Base-by-base conservation (phyloP, 2,888 invertebrate species). In the Drosophila paramelanica region DNA sequence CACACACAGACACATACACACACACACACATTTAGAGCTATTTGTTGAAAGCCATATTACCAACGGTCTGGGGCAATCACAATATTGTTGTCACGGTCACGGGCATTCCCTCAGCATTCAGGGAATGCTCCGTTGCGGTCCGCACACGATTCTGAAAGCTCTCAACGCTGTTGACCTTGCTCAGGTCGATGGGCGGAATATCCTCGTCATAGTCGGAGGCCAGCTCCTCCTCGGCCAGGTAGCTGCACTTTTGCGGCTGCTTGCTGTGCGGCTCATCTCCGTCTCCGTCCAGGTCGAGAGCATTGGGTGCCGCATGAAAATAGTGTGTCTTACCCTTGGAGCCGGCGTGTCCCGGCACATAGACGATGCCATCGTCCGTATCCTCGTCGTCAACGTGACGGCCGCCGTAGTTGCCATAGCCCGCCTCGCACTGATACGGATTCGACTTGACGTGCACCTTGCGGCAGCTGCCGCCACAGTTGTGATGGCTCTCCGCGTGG, bases 71-170 rank as follows among this genome's bases (percentile, higher is more conserved):
- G 17, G 65, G 67, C 61, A 78, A 92, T 92, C 92, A 92, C 92
- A 92, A 90, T 83, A 92, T 92, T 66, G 92, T 92, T 51, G 92
- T 92, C 64, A 91, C 90, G 43, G 92, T 91, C 55, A 91, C 88
- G 58, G 90, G 88, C 66, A 88, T 84, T 66, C 92, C 92, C 64
- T 91, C 91, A 57, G 91, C 89, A 69, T 89, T 91, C 14, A 91
- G 67, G 61, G 88, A 90, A 55, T 88, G 89, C 69, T 92, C 92
- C 25, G 91, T 73, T 20, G 64, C 77, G 4, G 57, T 89, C 67
- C 90, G 90, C 51, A 91, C 89, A 67, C 91, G 90, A 5, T 90
- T 85, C 20, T 79, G 73, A 62, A 91, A 89, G 55, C 85, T 91
- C 56, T 87, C 81, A 17, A 81, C 77, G 46, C 90, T 90, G 17